Base-by-base conservation (phyloP, 2,888 invertebrate genomes). In the Drosophila vallismaia region DNA sequence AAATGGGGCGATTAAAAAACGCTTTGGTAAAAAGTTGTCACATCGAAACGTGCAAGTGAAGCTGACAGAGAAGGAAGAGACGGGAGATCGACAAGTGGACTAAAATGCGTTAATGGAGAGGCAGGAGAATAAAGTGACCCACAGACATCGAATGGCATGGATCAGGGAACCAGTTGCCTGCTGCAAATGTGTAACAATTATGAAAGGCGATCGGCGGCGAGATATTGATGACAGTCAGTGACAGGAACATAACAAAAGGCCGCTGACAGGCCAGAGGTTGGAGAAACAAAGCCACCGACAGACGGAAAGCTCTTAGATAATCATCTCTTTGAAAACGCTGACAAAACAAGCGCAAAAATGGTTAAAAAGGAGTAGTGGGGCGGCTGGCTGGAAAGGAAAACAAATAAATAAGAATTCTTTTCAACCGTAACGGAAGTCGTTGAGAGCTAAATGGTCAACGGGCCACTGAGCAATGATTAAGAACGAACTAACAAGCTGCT, bases 371-470 rank as follows among this genome's bases (percentile, higher is more conserved):
- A 36, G n/a, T 36, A 36, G 36, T n/a, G 12, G n/a, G 36, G n/a
- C 12, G 31, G 53, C 19, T 19, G 19, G 19, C 26, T 49, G 71
- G 66, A 66, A 74, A 71, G 71, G 76, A 78, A 80, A 63, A 60
- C 62, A 75, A 73, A 75, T 75, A 70, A 58, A 68, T 62, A 74
- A 72, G 53, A 71, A 72, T 85, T 83, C 76, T 74, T 88, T 83
- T 86, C 68, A 79, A 83, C 55, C 88, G 67, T 76, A 88, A 84
- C 83, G 83, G 83, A 84, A 88, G 83, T 84, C 57, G 86, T 87
- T 73, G 72, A 87, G 79, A 71, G 59, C 66, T 82, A 82, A 82
- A 87, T 87, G 85, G 82, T 85, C 87, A 87, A 77, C 77, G 40
- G 77, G 59, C 71, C 74, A 70, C 59, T 63, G 48, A 24, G 67